These are phyloP conservation scores for Chrysina gloriosa DNA, from an alignment of 2,888 invertebrate genomes.

Conservation along the genomic window DNA sequence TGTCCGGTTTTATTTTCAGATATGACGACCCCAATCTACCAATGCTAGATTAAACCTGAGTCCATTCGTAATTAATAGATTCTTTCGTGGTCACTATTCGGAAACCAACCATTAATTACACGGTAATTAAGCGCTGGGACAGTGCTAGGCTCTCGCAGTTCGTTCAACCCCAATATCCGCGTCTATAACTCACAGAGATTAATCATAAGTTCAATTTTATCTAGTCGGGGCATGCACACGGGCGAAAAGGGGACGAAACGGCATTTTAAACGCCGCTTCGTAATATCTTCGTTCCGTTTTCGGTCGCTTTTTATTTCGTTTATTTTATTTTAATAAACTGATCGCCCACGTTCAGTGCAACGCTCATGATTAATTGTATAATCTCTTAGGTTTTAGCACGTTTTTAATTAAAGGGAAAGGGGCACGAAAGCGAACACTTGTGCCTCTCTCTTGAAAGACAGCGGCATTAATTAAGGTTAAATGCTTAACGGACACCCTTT, in stretches of 20 bases:
- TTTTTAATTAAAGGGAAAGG: constrained; percentile 32
- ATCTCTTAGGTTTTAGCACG: constrained; percentile 27
- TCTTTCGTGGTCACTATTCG: constrained; percentile 61
- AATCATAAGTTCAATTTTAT: constrained; percentile 48
- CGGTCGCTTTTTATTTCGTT: constrained; percentile 12
- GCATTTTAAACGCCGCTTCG: constrained; percentile 19
- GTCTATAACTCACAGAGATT: constrained; percentile 44
- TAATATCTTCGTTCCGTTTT: background rate
- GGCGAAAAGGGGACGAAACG: constrained; percentile 33
- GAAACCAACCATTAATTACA: constrained; percentile 61
- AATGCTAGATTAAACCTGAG: constrained; percentile 50
- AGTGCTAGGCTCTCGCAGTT: constrained; percentile 49
- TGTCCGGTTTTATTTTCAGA: background rate
- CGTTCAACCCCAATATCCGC: constrained; percentile 43
- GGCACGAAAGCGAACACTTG: background rate
- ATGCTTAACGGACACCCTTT: background rate
- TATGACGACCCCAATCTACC: background rate
- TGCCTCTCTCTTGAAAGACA: constrained; percentile 10
- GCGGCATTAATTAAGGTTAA: constrained; percentile 7
- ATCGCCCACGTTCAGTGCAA: constrained; percentile 6
- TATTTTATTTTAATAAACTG: constrained; percentile 32
- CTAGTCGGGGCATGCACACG: constrained; percentile 41
- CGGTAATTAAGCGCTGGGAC: constrained; percentile 62
- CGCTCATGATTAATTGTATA: constrained; percentile 17
- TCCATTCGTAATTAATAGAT: constrained; percentile 58